Percentiles rank a stretch among this genome's conserved stretches.
Evolutionary conservation across 2,888 invertebrate genomes (phyloP).

Genomic region (Aricia artaxerxes): DNA sequence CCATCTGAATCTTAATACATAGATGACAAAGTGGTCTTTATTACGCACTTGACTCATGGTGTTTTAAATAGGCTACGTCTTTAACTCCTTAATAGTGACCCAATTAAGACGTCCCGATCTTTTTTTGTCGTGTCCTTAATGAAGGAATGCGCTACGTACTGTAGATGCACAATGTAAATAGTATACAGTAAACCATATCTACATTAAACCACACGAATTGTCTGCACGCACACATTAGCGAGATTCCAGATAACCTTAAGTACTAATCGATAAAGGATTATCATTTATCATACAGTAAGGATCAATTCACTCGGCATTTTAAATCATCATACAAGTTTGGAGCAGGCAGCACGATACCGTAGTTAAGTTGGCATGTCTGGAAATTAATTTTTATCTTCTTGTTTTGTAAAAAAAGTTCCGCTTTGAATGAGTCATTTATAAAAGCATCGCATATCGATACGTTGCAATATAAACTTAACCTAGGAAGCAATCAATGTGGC

Average conservation of each 20-base stretch:
- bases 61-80: not conserved
- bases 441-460: too few relatives aligned
- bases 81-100: conserved; percentile 16
- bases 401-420: too few relatives aligned
- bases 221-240: not conserved
- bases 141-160: not conserved
- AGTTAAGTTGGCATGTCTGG: too few relatives aligned
- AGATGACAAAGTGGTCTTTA: not conserved
- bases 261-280: not conserved
- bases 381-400: too few relatives aligned
- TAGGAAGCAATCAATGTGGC: not conserved
- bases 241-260: not conserved
- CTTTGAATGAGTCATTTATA: too few relatives aligned
- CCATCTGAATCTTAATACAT: too few relatives aligned
- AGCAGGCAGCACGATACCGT: too few relatives aligned
- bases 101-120: conserved; percentile 12
- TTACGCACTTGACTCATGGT: not conserved
- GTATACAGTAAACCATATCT: not conserved
- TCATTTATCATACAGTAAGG: not conserved
- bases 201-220: not conserved
- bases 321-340: too few relatives aligned
- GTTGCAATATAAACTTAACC: too few relatives aligned
- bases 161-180: conserved; percentile 33
- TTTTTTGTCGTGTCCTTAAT: not conserved
- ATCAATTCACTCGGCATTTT: too few relatives aligned